A percentile compares a stretch with the other conserved stretches of the same genome.
Conservation (phyloP, 2,113 vertebrate genomes). For the Aleadryas rufinucha region DNA sequence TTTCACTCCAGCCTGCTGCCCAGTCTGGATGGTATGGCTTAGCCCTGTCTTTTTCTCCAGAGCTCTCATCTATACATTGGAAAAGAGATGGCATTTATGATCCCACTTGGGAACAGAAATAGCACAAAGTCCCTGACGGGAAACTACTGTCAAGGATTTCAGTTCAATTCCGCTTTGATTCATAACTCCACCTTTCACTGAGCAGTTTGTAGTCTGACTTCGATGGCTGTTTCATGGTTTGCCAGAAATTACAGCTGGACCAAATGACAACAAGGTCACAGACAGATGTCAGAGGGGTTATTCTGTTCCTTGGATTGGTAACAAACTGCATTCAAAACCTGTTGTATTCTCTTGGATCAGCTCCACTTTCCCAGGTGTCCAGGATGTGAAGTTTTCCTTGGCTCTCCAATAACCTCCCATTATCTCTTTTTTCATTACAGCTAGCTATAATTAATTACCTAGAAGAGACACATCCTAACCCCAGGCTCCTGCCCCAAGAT, state of each 20-base stretch:
- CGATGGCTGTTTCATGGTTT: neutral
- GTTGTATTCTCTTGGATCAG: neutral
- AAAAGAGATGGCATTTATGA: neutral
- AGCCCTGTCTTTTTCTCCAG: neutral
- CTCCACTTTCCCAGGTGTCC: neutral
- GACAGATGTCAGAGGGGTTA: neutral
- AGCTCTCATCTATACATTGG: neutral
- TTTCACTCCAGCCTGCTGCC: neutral
- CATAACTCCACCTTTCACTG: neutral
- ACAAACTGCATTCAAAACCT: neutral
- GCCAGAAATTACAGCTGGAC: neutral
- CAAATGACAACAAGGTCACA: neutral
- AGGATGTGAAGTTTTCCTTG: neutral
- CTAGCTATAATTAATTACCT: constrained; percentile 95
- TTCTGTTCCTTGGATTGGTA: neutral
- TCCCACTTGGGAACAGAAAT: neutral
- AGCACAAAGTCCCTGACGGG: neutral
- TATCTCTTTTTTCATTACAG: constrained; percentile 66
- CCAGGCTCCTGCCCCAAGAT: constrained; percentile 84
- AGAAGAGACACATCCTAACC: constrained; percentile 86
- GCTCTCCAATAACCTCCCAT: neutral
- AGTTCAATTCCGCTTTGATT: neutral
- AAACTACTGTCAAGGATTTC: neutral
- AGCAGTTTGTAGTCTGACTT: neutral
- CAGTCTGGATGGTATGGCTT: neutral